Evolutionary conservation across 30 jellyfish, hydroid and myxozoan species (phyloP), one percentile per base, ranked within the genome.

Genomic region (Euphysa ruthae): DNA sequence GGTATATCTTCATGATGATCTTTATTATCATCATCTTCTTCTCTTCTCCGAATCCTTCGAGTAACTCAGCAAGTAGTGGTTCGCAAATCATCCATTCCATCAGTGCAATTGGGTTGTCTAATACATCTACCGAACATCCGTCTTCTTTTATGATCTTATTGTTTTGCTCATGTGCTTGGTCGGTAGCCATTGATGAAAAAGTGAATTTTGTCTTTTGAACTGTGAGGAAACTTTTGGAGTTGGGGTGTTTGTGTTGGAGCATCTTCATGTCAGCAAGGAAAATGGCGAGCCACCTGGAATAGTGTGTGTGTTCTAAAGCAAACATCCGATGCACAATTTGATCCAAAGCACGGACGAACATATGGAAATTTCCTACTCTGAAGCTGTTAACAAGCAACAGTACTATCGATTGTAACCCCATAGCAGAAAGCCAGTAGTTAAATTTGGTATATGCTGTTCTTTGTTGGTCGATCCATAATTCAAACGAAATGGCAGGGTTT

Each of bases 1-100:
- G 52, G 52, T 38, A n/a, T 38, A 38, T 38, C 52, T 38, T 38
- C 52, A n/a, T 38, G 14, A n/a, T n/a, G n/a, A n/a, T 38, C n/a
- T 38, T 38, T 8, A 38, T 38, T 38, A 38, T 38, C 52, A 8
- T 38, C 52, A 8, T 38, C n/a, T 38, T 38, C 52, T 38, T 38
- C 52, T 38, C 52, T 38, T 8, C 12, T 8, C 52, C n/a, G 12
- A 8, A 8, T n/a, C n/a, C n/a, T n/a, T 38, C n/a, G 12, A 38
- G 52, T 8, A 38, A n/a, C 52, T 38, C 52, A 38, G 52, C 52
- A 38, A 38, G 52, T 38, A 38, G 52, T 38, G 52, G 52, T n/a
- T 38, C 12, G n/a, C 52, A 38, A 8, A 38, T n/a, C 52, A 38
- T 38, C n/a, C 52, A 38, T n/a, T 38, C n/a, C n/a, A 38, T 38